Conservation (phyloP, 1,140 invertebrate species). For the Achroia grisella region DNA sequence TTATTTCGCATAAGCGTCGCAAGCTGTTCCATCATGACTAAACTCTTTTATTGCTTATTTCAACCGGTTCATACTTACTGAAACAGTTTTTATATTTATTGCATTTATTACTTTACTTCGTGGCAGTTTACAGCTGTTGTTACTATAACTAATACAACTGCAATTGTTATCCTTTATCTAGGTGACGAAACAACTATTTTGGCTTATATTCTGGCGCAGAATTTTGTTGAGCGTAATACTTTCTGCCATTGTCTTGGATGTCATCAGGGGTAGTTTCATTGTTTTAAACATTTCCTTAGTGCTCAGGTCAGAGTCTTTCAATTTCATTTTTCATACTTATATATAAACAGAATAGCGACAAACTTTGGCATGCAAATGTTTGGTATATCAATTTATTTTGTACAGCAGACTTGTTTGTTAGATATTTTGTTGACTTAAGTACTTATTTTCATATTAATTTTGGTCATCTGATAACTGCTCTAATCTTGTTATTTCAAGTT, state of each 20-base stretch:
- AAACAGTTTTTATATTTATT: no score
- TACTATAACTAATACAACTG: conserved; percentile 17
- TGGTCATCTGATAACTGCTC: no score
- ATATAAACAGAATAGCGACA: no score
- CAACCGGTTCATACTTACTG: not conserved
- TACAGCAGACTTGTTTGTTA: no score
- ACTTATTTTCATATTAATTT: no score
- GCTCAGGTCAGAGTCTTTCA: no score
- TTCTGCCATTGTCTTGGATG: conserved; percentile 17
- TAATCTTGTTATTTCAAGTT: no score
- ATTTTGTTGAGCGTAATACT: conserved; percentile 17
- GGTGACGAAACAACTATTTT: conserved; percentile 24
- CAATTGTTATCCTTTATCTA: conserved; percentile 14
- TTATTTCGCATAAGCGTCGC: conserved; percentile 2
- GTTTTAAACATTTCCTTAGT: no score
- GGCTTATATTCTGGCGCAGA: conserved; percentile 21
- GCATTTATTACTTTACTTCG: conserved; percentile 1
- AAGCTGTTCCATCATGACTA: conserved; percentile 4
- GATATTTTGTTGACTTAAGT: no score
- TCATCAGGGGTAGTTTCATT: not conserved
- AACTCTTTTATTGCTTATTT: conserved; percentile 6
- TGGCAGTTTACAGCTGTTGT: conserved; percentile 10
- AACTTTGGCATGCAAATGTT: no score
- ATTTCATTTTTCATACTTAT: no score
- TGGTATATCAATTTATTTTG: no score